Evolutionary conservation across 1,140 invertebrate species (phyloP).

Genomic region (Sweltsa coloradensis): DNA sequence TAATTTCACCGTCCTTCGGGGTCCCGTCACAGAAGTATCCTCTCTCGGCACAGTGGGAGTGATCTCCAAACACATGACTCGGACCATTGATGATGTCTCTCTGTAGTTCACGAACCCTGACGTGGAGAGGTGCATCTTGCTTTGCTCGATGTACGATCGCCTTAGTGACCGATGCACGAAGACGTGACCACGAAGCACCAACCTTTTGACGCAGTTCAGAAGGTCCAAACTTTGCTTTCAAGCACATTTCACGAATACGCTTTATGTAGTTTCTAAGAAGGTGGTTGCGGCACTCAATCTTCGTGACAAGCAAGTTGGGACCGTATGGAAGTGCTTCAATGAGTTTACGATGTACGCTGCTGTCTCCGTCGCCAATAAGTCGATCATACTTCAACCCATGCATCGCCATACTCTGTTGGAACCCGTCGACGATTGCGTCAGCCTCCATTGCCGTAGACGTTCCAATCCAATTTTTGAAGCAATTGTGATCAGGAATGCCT

Average conservation of each 20-base stretch:
- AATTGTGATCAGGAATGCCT: slow-evolving; percentile 1
- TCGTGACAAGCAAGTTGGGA: slow-evolving; percentile 18
- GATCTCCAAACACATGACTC: slow-evolving; percentile 27
- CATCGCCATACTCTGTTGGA: slow-evolving; percentile 15
- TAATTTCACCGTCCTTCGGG: slow-evolving; percentile 15
- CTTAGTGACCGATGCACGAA: too few relatives aligned
- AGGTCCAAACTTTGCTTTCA: slow-evolving; percentile 21
- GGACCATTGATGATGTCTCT: slow-evolving; percentile 22
- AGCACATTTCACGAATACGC: neutral
- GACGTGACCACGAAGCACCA: too few relatives aligned
- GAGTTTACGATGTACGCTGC: slow-evolving; percentile 20
- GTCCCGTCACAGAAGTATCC: slow-evolving; percentile 19
- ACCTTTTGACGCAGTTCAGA: too few relatives aligned
- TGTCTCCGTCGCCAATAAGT: slow-evolving; percentile 26
- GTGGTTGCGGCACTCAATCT: slow-evolving; percentile 21
- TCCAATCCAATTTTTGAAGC: slow-evolving; percentile 18
- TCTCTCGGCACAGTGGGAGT: slow-evolving; percentile 20
- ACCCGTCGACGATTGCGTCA: slow-evolving; percentile 21
- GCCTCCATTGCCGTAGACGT: slow-evolving; percentile 20
- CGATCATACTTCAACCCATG: slow-evolving; percentile 17
- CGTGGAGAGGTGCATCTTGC: too few relatives aligned
- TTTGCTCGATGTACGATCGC: too few relatives aligned
- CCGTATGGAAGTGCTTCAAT: slow-evolving; percentile 16
- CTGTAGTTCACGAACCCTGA: too few relatives aligned
- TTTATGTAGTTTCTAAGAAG: slow-evolving; percentile 10